Conservation (phyloP, 1,140 invertebrate species). For the silkworm (Bombyx mori) region DNA sequence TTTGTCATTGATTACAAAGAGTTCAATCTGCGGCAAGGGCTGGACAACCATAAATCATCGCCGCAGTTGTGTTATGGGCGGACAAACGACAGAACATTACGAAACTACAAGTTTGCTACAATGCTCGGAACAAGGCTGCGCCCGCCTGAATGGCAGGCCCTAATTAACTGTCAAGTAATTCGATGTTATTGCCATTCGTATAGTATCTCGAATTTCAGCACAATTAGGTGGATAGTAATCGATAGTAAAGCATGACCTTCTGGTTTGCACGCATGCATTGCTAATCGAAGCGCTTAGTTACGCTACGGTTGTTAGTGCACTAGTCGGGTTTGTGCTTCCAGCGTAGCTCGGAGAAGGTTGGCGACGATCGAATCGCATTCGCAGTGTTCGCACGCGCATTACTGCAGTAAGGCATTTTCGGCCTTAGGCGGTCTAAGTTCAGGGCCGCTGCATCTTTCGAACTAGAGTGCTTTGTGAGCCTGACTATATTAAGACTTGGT, state of each 20-base stretch:
- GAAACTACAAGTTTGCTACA: constrained; percentile 41
- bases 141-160: constrained; percentile 42
- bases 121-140: constrained; percentile 36
- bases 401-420: constrained; percentile 20
- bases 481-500: too few relatives aligned
- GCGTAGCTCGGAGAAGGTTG: constrained; percentile 21
- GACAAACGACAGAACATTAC: constrained; percentile 45
- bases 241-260: too few relatives aligned
- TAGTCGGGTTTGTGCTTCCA: constrained; percentile 25
- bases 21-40: constrained; percentile 36
- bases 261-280: constrained; percentile 2
- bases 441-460: too few relatives aligned
- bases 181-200: constrained; percentile 30
- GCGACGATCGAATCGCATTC: constrained; percentile 58
- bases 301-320: constrained; percentile 32
- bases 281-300: constrained; percentile 13
- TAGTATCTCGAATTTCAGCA: too few relatives aligned
- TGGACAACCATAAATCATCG: constrained; percentile 47
- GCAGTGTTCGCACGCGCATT: constrained; percentile 68
- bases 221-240: too few relatives aligned
- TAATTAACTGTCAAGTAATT: constrained; percentile 65
- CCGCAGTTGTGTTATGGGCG: constrained; percentile 32
- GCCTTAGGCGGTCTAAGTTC: too few relatives aligned
- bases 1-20: constrained; percentile 61
- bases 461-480: too few relatives aligned